Percentiles rank a stretch among this genome's conserved stretches.
Evolutionary conservation across 1,140 invertebrate species (phyloP).

Genomic region (Anoplophora glabripennis): DNA sequence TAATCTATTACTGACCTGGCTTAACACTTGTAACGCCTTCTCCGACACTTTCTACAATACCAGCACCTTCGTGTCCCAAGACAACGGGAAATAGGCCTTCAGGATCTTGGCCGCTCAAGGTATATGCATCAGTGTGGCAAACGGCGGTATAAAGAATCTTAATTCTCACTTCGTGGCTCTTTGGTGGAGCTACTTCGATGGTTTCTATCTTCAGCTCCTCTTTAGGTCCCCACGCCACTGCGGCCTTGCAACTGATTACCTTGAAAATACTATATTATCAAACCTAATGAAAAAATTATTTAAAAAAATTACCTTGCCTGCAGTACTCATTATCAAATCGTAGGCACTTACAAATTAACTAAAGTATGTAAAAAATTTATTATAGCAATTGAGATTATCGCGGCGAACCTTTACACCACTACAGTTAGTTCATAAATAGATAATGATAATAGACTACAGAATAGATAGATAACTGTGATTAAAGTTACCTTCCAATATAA

Average conservation of each 20-base stretch:
- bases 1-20: conserved; percentile 56
- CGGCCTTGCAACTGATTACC: conserved; percentile 82
- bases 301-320: no score
- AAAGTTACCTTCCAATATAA: no score
- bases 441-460: no score
- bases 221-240: conserved; percentile 88
- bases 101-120: conserved; percentile 85
- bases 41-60: conserved; percentile 94
- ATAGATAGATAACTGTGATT: no score
- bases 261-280: conserved; percentile 14
- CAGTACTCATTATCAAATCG: no score
- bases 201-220: conserved; percentile 85
- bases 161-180: conserved; percentile 79
- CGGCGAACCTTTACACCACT: no score
- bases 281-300: not conserved
- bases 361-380: no score
- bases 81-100: conserved; percentile 93
- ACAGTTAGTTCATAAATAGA: no score
- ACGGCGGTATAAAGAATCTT: conserved; percentile 84
- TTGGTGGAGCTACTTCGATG: conserved; percentile 93
- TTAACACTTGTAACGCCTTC: conserved; percentile 86
- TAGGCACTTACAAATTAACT: no score
- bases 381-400: no score
- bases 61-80: conserved; percentile 92
- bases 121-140: conserved; percentile 98